Conservation (phyloP, 2,797 vertebrate species). For the Poliocrania exsul region DNA sequence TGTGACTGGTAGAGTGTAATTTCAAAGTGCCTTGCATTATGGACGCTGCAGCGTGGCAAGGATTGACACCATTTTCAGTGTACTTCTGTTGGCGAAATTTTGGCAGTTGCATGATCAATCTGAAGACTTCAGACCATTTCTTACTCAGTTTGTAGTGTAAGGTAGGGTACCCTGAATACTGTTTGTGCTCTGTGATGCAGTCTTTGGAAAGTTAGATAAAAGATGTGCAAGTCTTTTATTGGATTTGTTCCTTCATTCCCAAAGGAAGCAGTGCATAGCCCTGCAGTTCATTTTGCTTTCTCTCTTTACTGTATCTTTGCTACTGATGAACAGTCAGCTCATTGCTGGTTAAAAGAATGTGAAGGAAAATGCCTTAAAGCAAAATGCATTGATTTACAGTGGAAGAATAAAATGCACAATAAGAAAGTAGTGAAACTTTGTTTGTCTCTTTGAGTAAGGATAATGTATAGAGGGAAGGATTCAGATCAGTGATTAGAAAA, state of each 20-base stretch:
- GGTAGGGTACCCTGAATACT: neutral
- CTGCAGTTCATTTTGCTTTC: neutral
- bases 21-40: neutral
- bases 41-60: neutral
- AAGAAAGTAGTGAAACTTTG: neutral
- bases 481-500: neutral
- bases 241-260: neutral
- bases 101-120: neutral
- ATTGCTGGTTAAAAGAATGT: neutral
- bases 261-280: neutral
- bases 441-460: neutral
- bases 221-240: neutral
- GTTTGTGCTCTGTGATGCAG: neutral
- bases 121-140: neutral
- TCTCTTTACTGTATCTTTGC: neutral
- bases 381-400: neutral
- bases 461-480: neutral
- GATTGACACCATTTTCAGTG: rapidly evolving
- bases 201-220: neutral
- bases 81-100: neutral
- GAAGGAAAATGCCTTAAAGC: neutral
- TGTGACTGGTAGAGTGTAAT: neutral
- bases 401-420: neutral
- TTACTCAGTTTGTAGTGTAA: neutral
- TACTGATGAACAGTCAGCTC: neutral